Conservation (phyloP, 2,888 invertebrate species). For the Deilephila elpenor region DNA sequence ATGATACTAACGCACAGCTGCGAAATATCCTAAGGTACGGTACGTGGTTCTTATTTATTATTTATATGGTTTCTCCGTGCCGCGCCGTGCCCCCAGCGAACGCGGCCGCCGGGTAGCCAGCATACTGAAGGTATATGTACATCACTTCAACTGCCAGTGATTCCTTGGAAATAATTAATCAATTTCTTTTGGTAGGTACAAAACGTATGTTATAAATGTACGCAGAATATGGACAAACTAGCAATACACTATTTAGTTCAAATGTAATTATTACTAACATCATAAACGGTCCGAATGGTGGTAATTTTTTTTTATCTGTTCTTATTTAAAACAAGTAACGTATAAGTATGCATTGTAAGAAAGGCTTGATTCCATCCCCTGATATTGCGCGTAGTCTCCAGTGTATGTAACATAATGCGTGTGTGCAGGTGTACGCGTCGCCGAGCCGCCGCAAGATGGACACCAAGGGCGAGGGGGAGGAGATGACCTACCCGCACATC, state of each 20-base stretch:
- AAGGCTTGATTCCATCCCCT: not conserved
- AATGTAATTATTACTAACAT: no score
- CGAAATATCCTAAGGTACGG: not conserved
- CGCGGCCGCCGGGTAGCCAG: not conserved
- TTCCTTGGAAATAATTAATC: no score
- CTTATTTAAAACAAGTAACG: no score
- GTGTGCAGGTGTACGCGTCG: constrained; percentile 94
- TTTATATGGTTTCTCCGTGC: not conserved
- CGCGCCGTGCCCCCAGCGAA: not conserved
- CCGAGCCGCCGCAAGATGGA: constrained; percentile 99
- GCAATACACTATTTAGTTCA: no score
- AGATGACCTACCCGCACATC: constrained; percentile 99
- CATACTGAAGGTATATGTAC: not conserved
- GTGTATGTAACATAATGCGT: not conserved
- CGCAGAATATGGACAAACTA: no score
- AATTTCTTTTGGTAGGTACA: no score
- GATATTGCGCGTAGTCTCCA: not conserved
- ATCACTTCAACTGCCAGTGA: no score
- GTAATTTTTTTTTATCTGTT: no score
- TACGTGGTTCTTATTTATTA: not conserved
- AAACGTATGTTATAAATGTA: no score
- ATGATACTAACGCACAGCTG: no score
- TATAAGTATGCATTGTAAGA: not conserved
- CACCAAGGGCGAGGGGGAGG: constrained; percentile 98
- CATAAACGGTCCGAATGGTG: no score